Evolutionary conservation across 2,888 invertebrate species (phyloP).

Genomic region (Linyphia triangularis): DNA sequence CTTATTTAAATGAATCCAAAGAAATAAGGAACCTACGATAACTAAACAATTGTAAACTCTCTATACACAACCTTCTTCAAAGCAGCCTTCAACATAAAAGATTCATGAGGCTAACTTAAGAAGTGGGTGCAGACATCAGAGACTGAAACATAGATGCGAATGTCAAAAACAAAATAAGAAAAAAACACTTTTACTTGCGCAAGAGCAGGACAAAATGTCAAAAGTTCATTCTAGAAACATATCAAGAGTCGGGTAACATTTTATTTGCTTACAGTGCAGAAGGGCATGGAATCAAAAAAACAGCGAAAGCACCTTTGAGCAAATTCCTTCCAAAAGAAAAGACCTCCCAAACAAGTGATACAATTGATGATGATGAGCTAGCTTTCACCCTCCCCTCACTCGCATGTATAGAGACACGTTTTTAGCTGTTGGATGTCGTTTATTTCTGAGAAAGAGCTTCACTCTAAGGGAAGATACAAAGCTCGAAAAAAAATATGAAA

Average conservation of each 20-base stretch:
- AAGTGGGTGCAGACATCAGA: too few relatives aligned
- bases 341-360: neutral
- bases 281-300: neutral
- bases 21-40: too few relatives aligned
- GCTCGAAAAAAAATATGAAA: neutral
- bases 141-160: too few relatives aligned
- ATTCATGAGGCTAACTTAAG: too few relatives aligned
- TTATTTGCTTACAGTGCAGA: neutral
- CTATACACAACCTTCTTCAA: too few relatives aligned
- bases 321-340: neutral
- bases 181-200: too few relatives aligned
- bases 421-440: neutral
- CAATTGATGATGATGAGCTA: slow-evolving; percentile 28
- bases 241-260: neutral
- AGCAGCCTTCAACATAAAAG: too few relatives aligned
- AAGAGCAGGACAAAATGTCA: too few relatives aligned
- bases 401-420: neutral
- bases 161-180: too few relatives aligned
- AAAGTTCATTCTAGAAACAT: neutral
- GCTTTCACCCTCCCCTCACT: neutral
- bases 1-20: too few relatives aligned
- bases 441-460: neutral
- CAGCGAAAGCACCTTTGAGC: neutral
- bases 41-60: too few relatives aligned
- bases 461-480: neutral